A percentile compares a stretch with the other conserved stretches of the same genome.
phyloP scores from a whole-genome alignment of 2,797 vertebrate genomes.

The Phataginus tetradactyla region DNA sequence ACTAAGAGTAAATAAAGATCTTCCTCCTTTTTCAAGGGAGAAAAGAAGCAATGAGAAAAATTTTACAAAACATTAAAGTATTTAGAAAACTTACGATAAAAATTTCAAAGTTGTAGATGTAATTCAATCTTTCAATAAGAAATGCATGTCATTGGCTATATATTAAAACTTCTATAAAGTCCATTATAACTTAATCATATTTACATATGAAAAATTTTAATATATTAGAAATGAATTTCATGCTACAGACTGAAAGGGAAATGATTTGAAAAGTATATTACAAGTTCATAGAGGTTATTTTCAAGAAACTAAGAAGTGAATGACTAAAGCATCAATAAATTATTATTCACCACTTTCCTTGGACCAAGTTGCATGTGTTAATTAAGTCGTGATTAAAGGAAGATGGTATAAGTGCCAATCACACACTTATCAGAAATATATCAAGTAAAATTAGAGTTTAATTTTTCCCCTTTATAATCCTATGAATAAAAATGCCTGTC shows the following conservation, averaged over 20 bases:
- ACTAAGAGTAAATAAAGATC: neutral
- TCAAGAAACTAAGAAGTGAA: constrained; percentile 1
- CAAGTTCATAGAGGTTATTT: neutral
- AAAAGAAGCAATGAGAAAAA: neutral
- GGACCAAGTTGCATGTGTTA: constrained; percentile 51
- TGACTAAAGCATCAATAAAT: neutral
- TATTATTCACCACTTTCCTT: constrained; percentile 27
- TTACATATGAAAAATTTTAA: neutral
- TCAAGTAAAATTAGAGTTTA: constrained; percentile 53
- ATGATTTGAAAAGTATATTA: neutral
- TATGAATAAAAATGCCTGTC: constrained; percentile 8
- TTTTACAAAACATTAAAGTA: neutral
- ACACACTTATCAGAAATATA: constrained; percentile 29
- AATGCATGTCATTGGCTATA: neutral
- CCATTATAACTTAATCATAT: neutral
- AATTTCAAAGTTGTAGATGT: neutral
- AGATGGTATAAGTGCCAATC: constrained; percentile 54
- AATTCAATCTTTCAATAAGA: neutral
- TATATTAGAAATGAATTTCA: neutral
- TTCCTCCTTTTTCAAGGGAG: neutral
- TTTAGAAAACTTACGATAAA: neutral
- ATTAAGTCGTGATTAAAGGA: constrained; percentile 48
- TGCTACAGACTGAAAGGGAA: neutral
- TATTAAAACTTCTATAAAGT: neutral
- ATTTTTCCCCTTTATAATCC: neutral